phyloP scores from a whole-genome alignment of 2,888 invertebrate genomes.

The Netelia melanura region DNA sequence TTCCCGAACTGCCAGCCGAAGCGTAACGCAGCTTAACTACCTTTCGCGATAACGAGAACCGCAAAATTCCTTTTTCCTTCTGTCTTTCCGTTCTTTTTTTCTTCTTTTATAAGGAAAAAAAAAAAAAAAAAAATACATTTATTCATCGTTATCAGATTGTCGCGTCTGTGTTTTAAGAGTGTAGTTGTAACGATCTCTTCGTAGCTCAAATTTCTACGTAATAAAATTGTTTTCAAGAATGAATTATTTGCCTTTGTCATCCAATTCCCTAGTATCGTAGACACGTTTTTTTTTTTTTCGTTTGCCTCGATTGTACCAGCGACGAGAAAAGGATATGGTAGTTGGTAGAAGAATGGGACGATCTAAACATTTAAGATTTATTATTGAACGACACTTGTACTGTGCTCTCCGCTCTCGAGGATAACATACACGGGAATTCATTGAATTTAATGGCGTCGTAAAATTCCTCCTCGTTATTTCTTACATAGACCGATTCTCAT shows the following conservation, averaged over 20 bases:
- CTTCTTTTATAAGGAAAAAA: constrained; percentile 31
- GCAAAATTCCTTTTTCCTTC: constrained; percentile 1
- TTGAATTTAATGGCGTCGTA: constrained; percentile 18
- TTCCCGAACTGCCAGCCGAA: constrained; percentile 29
- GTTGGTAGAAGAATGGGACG: constrained; percentile 39
- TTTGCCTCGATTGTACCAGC: constrained; percentile 6
- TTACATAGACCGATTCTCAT: constrained; percentile 66
- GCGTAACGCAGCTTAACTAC: constrained; percentile 40
- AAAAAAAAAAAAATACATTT: no score
- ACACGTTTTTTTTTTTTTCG: constrained; percentile 8
- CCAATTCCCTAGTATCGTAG: neutral
- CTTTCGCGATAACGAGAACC: constrained; percentile 19
- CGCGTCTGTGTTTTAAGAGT: constrained; percentile 71
- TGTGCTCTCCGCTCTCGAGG: constrained; percentile 64
- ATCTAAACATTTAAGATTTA: constrained; percentile 78
- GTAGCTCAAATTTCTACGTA: constrained; percentile 78
- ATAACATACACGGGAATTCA: constrained; percentile 66
- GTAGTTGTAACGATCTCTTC: constrained; percentile 74
- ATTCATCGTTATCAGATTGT: constrained; percentile 62
- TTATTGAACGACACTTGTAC: constrained; percentile 76
- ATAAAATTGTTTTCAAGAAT: constrained; percentile 82
- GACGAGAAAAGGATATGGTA: neutral
- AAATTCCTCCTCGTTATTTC: constrained; percentile 50
- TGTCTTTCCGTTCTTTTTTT: constrained; percentile 9
- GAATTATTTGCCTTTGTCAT: constrained; percentile 46